These are phyloP conservation scores for Tetramorium parvispinum DNA, from an alignment of 1,140 invertebrate species.

Conservation along the genomic window DNA sequence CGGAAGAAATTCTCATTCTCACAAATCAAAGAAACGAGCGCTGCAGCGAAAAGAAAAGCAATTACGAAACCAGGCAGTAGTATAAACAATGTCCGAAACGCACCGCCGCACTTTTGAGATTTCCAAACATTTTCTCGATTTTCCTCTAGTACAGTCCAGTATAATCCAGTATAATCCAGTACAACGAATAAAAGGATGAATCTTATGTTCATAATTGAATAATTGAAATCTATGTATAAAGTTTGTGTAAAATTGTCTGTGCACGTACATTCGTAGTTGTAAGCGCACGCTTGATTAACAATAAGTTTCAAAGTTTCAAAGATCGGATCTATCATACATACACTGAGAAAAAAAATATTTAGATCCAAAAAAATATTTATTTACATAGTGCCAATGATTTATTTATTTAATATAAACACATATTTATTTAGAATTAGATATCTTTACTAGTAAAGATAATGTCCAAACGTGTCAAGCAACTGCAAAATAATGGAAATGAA, in stretches of 20 bases:
- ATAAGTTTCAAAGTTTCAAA: not conserved
- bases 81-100: not conserved
- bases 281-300: not conserved
- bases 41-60: not conserved
- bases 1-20: conserved; percentile 15
- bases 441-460: too few species aligned
- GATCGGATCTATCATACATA: not conserved
- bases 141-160: too few species aligned
- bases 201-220: too few species aligned
- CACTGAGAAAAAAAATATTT: too few species aligned
- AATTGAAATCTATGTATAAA: not conserved
- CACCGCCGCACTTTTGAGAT: conserved; percentile 2
- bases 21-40: not conserved
- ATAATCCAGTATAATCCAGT: too few species aligned
- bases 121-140: not conserved
- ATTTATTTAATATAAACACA: too few species aligned
- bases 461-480: not conserved
- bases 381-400: too few species aligned
- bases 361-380: too few species aligned
- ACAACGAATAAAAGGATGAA: too few species aligned
- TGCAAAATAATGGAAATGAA: not conserved
- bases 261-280: not conserved
- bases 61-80: conserved; percentile 15
- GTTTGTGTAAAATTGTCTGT: not conserved
- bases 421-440: too few species aligned